Evolutionary conservation across 92 coral and sea anemone species (phyloP), one percentile per base, ranked within the genome.

Genomic region (Porites evermanni): DNA sequence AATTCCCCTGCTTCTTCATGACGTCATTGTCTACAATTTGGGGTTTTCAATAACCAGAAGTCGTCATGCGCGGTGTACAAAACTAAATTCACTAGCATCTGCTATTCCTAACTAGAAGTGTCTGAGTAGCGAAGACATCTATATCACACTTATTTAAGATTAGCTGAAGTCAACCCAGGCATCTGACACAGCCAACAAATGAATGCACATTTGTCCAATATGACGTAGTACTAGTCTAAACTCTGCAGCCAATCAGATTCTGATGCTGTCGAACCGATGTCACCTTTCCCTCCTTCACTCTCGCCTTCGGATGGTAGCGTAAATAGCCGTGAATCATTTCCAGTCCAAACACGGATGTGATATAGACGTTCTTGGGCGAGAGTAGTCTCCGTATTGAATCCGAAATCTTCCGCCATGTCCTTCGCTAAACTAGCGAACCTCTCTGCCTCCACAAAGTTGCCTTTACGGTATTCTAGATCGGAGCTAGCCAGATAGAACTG

Each of bases 321-420:
- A 20, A 53, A 11, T n/a, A 29, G 24, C 23, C 16, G 17, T 38
- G 18, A 19, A 12, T n/a, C 75, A 71, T 29, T 63, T 44, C 18
- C 51, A 52, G 67, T 63, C 70, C 2, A 16, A 19, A 32, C 69
- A 8, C 52, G 61, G 14, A 80, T 29, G 32, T 79, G 73, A 21
- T 83, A 78, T 44, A 93, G 85, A 53, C 95, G 90, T 7, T 81
- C 93, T 53, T 74, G 77, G 1, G 93, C 93, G 7, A 87, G 91
- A 12, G 72, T 53, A 6, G 77, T 90, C 64, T 87, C 93, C 2
- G 91, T 87, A 64, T 87, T 84, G 77, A 90, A 90, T 53, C 85
- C 88, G 32, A 20, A 67, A 9, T 21, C 54, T 23, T 68, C 26
- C 4, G 95, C 89, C 90, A 87, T 87, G 1, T 79, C 81, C 44